Conservation (phyloP, 2,888 invertebrate genomes). For the Ichneumoninae sp. region DNA sequence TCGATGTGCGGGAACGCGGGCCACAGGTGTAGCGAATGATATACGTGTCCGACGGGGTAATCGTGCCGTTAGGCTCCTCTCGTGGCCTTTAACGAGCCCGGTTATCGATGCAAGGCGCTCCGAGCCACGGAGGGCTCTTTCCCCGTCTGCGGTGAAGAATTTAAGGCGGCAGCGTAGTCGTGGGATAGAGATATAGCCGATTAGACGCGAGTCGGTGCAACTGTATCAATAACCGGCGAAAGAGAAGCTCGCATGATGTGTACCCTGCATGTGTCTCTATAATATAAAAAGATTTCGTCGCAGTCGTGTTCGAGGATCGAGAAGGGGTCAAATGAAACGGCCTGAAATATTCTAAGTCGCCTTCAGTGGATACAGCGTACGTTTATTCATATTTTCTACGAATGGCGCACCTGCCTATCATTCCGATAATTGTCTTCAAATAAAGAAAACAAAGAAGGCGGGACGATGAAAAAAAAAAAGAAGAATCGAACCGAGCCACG, state of each 20-base stretch:
- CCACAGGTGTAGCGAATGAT: background rate
- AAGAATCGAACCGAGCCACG: background rate
- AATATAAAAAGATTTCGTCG: too few relatives aligned
- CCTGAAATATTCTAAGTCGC: background rate
- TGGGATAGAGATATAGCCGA: background rate
- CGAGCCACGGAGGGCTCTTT: background rate
- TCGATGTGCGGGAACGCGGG: background rate
- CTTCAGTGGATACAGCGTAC: background rate
- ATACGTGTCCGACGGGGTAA: background rate
- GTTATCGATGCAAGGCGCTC: background rate
- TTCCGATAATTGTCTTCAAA: constrained; percentile 36
- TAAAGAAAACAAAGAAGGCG: constrained; percentile 8
- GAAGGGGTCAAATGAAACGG: background rate
- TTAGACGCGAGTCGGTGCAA: background rate
- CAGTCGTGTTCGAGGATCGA: too few relatives aligned
- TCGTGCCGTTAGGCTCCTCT: background rate
- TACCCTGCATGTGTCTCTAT: background rate
- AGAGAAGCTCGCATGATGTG: constrained; percentile 30
- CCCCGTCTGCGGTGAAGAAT: background rate
- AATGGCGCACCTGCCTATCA: constrained; percentile 37
- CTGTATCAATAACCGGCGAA: constrained; percentile 45
- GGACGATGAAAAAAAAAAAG: background rate
- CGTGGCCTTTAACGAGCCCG: background rate
- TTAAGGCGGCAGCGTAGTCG: background rate
- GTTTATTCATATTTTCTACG: constrained; percentile 21